These are phyloP conservation scores for Lithobates sylvaticus DNA, from an alignment of 2,797 vertebrate genomes.

Conservation along the genomic window DNA sequence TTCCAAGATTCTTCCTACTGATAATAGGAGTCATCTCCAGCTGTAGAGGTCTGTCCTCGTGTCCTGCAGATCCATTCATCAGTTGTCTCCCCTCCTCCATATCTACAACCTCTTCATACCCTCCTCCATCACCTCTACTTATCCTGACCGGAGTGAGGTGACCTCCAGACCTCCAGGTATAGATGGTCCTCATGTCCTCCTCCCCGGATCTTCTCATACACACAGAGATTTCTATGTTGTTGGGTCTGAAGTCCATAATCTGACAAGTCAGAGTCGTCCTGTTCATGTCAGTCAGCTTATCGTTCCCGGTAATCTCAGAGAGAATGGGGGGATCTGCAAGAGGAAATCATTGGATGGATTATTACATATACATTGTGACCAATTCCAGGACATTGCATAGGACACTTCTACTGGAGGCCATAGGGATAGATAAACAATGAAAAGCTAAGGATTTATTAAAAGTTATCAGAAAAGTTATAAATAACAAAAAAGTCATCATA, in stretches of 20 bases:
- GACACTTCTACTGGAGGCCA: too few species aligned
- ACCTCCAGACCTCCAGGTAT: constrained; percentile 8
- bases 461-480: too few species aligned
- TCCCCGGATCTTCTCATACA: not conserved
- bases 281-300: constrained; percentile 37
- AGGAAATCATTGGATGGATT: not conserved
- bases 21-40: not conserved
- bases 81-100: not conserved
- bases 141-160: not conserved
- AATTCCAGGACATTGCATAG: too few species aligned
- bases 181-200: not conserved
- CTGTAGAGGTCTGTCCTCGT: not conserved
- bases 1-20: not conserved
- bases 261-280: not conserved
- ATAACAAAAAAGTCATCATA: too few species aligned
- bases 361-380: not conserved
- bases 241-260: constrained; percentile 43
- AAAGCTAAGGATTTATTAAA: too few species aligned
- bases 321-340: constrained; percentile 44
- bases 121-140: not conserved
- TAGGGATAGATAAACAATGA: too few species aligned
- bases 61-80: not conserved
- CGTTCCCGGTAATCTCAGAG: constrained; percentile 12
- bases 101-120: too few species aligned
- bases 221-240: not conserved